These are phyloP conservation scores for Megaceryle maxima DNA, from an alignment of 2,113 vertebrate genomes.

Conservation along the genomic window DNA sequence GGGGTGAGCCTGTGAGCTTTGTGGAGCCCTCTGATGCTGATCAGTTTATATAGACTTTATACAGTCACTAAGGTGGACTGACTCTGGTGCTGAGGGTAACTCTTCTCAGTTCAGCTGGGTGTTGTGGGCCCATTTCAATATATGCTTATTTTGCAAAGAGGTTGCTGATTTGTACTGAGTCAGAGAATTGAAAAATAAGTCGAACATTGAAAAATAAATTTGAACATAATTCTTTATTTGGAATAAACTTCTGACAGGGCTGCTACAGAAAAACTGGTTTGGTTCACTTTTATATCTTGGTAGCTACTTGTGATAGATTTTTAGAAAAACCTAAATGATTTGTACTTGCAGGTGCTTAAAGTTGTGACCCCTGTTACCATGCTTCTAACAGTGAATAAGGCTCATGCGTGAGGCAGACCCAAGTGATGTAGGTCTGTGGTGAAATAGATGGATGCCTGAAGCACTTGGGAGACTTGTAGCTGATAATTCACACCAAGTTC, in stretches of 20 bases:
- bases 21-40: neutral
- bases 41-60: rapidly evolving
- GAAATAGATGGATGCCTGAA: rapidly evolving
- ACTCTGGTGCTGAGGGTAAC: neutral
- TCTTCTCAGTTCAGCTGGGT: rapidly evolving
- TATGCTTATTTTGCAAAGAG: neutral
- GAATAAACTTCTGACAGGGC: neutral
- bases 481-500: rapidly evolving
- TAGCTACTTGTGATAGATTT: too few species aligned
- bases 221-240: neutral
- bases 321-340: rapidly evolving
- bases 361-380: rapidly evolving
- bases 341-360: neutral
- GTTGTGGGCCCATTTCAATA: rapidly evolving
- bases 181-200: neutral
- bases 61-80: rapidly evolving
- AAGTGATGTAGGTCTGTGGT: neutral
- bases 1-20: neutral
- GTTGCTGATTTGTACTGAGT: neutral
- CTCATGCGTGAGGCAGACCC: rapidly evolving
- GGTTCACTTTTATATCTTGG: rapidly evolving
- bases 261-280: rapidly evolving
- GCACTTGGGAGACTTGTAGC: neutral
- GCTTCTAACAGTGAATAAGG: neutral
- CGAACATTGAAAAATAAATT: neutral